Evolutionary conservation across 1,140 invertebrate species (phyloP), one percentile per base, ranked within the genome.

Genomic region (Drosophila subobscura): DNA sequence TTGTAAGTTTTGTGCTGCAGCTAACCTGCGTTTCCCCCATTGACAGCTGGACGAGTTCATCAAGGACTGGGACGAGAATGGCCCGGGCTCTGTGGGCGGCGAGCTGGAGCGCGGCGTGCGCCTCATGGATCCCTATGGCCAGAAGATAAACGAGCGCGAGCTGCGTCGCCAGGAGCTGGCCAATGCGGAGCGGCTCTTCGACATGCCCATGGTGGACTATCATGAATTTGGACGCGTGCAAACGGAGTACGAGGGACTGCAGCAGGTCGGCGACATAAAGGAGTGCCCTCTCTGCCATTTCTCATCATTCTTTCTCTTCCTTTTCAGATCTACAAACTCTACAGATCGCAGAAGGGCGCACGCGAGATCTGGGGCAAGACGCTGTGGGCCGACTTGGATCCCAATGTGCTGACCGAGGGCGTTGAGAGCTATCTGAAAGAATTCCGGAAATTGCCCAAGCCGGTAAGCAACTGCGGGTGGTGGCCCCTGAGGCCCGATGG

Each of bases 381-480:
- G 0, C 91, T 98, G 4, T 98, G 97, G 97, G 94, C 93, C 2
- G 95, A 98, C 91, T 92, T 98, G 8, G 96, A 98, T 92, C 95
- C 97, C 1, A 95, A 96, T 76, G 93, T 95, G 3, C 91, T 98
- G 4, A 94, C 96, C 16, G 96, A 98, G 64, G 97, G 97, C 12
- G 97, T 98, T 81, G 97, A 98, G 60, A 93, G 93, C 45, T 98
- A 95, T 91, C 92, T 98, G 25, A 96, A 95, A 79, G 95, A 96
- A 68, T 96, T 96, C 74, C 93, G 93, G 50, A 93, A 93, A 91
- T 68, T 94, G 46, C 91, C 93, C 10, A 93, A 93, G 79, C 54
- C 76, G n/a, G 92, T 93, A 89, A 85, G 89, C 81, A 61, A 16
- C 53, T 54, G 23, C 23, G 33, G 42, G 44, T 12, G 7, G 0